Evolutionary conservation across 2,888 invertebrate genomes (phyloP), one percentile per base, ranked within the genome.

Genomic region (Sinopyrophorus schimmeli): DNA sequence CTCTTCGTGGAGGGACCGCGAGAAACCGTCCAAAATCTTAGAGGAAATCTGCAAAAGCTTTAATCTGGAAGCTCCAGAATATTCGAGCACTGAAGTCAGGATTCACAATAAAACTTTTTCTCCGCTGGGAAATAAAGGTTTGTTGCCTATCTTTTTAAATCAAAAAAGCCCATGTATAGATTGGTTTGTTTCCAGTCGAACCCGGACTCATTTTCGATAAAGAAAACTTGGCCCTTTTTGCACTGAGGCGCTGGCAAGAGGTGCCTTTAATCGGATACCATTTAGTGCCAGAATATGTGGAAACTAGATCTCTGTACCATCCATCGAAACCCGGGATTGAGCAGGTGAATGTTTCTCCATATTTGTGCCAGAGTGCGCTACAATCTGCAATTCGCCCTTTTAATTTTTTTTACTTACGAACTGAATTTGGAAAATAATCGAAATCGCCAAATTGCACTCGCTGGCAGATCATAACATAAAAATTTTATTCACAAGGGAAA

Each of bases 281-380:
- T 38, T 72, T 96, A 21, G 90, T 96, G 0, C 92, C 92, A 0
- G 94, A 97, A 68, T 94, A 97, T 71, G 86, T 97, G 3, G 96
- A 97, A 72, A 89, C 89, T 0, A 79, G 96, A 41, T 80, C 87
- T 0, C 77, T 97, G 7, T 88, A 81, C 66, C 82, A 87, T 62
- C 79, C 82, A 1, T 78, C 83, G 17, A 83, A 83, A 64, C 88
- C 89, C 0, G 89, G 86, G 17, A 77, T 89, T 15, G 82, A 83
- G 61, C 84, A 89, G 75, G 88, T 87, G 30, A 63, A 57, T 30
- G 9, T 11, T n/a, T n/a, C n/a, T n/a, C n/a, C n/a, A n/a, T n/a
- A n/a, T n/a, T n/a, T n/a, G n/a, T n/a, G n/a, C n/a, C n/a, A n/a
- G n/a, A n/a, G n/a, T n/a, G n/a, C n/a, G n/a, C n/a, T n/a, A n/a